A percentile compares a stretch with the other conserved stretches of the same genome.
Evolutionary conservation across 2,797 vertebrate genomes (phyloP).

Genomic region (Aratinga solstitialis): DNA sequence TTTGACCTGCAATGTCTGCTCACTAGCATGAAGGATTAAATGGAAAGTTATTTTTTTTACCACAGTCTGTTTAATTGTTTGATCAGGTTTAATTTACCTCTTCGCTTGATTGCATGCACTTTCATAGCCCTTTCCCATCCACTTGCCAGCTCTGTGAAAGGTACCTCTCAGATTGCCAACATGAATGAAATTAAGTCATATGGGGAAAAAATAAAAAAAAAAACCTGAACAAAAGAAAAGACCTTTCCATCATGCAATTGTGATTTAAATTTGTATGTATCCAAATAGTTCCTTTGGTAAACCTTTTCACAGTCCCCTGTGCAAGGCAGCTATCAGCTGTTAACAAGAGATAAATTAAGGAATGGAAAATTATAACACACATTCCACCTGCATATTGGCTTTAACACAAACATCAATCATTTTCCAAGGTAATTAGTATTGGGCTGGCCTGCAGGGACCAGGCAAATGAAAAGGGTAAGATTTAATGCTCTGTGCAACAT

Average conservation of each 20-base stretch:
- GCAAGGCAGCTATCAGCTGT: conserved; percentile 60
- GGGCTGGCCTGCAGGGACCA: conserved; percentile 29
- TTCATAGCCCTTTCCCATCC: neutral
- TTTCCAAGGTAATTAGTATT: conserved; percentile 63
- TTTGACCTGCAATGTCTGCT: neutral
- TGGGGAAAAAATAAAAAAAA: neutral
- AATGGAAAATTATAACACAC: conserved; percentile 56
- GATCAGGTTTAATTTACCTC: neutral
- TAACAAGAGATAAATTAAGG: conserved; percentile 69
- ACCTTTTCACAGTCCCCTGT: conserved; percentile 22
- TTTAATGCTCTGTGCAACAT: conserved; percentile 32
- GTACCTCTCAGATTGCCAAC: neutral
- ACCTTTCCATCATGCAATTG: conserved; percentile 28
- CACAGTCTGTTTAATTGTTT: conserved; percentile 1
- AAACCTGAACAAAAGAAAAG: conserved; percentile 31
- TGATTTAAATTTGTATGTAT: conserved; percentile 55
- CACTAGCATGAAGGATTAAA: neutral
- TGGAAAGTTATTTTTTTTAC: neutral
- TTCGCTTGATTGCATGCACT: neutral
- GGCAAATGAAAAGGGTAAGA: conserved; percentile 45
- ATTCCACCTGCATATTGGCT: conserved; percentile 53
- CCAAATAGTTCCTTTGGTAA: conserved; percentile 61
- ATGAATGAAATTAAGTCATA: neutral
- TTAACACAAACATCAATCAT: conserved; percentile 62
- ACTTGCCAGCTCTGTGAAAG: conserved; percentile 17